Evolutionary conservation across 1,140 invertebrate genomes (phyloP), one percentile per base, ranked within the genome.

Genomic region (Aricia agestis): DNA sequence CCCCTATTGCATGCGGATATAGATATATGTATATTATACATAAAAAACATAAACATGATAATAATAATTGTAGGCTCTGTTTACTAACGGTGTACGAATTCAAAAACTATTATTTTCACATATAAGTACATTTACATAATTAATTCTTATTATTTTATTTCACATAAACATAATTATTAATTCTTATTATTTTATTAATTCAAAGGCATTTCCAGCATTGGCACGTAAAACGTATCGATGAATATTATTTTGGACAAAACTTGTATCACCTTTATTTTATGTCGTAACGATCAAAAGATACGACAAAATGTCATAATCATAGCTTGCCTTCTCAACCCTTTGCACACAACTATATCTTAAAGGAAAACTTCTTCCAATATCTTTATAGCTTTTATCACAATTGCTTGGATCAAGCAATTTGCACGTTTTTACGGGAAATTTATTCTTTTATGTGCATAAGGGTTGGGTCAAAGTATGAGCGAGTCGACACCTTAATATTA

Each of bases 361-460:
- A 63, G 17, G 59, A 63, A 10, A 19, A 19, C 18, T 63, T 25
- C 19, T 63, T 63, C 17, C 17, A 63, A 63, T 63, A 19, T 63
- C 17, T 25, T 11, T 63, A 63, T 25, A 63, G 59, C 17, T 63
- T 63, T 63, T 63, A 63, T 19, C 59, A 19, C 59, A 25, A 63
- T 63, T 63, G 59, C 18, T 63, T 63, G 9, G 59, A 11, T 63
- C 18, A 25, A 63, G 18, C 59, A 63, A 63, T 63, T 63, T 63
- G 59, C 17, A 11, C 59, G 59, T 19, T 25, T 63, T 63, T 63
- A 63, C 59, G 59, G 25, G 59, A 63, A 63, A 63, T 19, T 63
- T 25, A 63, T 18, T 19, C 59, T 63, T 63, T 63, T 63, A 63
- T 63, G 59, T 63, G 59, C 59, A 10, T 19, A 25, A 63, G 59